Base-by-base conservation (phyloP, 2,113 vertebrate genomes). In the Silurus meridionalis region DNA sequence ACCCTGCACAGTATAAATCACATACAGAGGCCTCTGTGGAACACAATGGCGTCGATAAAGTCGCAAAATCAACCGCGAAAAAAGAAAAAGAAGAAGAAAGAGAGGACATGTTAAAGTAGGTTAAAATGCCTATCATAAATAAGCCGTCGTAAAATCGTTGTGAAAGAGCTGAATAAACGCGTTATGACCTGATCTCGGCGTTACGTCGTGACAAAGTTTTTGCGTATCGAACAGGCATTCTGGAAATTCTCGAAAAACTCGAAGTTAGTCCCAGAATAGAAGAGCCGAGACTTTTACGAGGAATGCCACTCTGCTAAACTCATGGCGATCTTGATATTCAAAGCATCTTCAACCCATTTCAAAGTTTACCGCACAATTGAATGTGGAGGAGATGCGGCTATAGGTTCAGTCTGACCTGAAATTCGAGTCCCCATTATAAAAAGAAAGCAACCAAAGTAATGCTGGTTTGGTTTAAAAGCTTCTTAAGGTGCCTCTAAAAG, bases 351-450 rank as follows among this genome's bases (percentile, higher is more conserved):
- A 91, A 89, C 37, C 37, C 37, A 91, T 87, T 90, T 91, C 37
- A 37, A 93, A 89, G 91, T 90, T 91, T 91, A 93, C 90, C 89
- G 81, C 92, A 75, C 91, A 93, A 92, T 92, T 90, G 93, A 92
- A 91, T 91, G 87, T 82, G 23, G 25, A 93, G 85, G 91, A 90
- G 90, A 91, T 87, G 89, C 88, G 92, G 92, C 89, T 83, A 89
- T 87, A 93, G 91, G 87, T 91, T 90, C 92, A 93, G 93, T 91
- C 87, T 89, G 86, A 93, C 88, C 88, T 84, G 83, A 89, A 89
- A 9, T 25, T 37, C 55, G 83, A 91, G 89, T 86, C 23, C 83
- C 82, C 75, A 14, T 10, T 15, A 77, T 37, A 86, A 85, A 83
- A 88, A 83, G 69, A 85, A 91, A 87, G 86, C 60, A 87, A 61